Percentiles rank a stretch among this genome's conserved stretches.
These are phyloP conservation scores for Paratrypauchen microcephalus DNA, from an alignment of 2,797 vertebrate species.

Conservation along the genomic window DNA sequence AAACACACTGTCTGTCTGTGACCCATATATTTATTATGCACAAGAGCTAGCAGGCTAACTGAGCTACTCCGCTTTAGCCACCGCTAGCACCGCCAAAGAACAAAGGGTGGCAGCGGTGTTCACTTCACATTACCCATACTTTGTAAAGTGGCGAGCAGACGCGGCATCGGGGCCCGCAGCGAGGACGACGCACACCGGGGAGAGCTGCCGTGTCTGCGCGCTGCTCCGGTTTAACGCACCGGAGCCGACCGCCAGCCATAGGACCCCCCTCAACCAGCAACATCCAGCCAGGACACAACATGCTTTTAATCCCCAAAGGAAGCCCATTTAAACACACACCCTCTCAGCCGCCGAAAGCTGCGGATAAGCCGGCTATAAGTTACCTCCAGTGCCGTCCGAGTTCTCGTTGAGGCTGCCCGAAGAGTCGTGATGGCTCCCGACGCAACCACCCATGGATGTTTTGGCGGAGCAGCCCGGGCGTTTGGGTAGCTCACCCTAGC, in stretches of 20 bases:
- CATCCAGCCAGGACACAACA: slow-evolving; percentile 56
- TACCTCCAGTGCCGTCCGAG: slow-evolving; percentile 96
- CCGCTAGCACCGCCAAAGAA: slow-evolving; percentile 58
- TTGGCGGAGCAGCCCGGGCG: slow-evolving; percentile 74
- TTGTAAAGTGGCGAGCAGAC: slow-evolving; percentile 24
- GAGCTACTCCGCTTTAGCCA: slow-evolving; percentile 53
- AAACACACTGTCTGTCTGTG: slow-evolving; percentile 44
- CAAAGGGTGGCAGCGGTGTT: slow-evolving; percentile 53
- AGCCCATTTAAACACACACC: slow-evolving; percentile 17
- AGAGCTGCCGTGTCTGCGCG: slow-evolving; percentile 20
- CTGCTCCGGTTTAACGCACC: slow-evolving; percentile 28
- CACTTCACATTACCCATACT: slow-evolving; percentile 12
- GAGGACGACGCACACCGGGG: slow-evolving; percentile 10
- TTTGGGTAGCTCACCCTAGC: slow-evolving; percentile 71
- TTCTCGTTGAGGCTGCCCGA: slow-evolving; percentile 98
- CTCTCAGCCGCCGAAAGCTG: not conserved
- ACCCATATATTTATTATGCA: slow-evolving; percentile 65
- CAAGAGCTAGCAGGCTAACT: slow-evolving; percentile 61
- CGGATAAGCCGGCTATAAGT: slow-evolving; percentile 25
- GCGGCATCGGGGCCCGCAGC: slow-evolving; percentile 20
- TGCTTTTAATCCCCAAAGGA: slow-evolving; percentile 33
- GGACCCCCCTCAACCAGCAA: not conserved
- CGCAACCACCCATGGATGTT: slow-evolving; percentile 98
- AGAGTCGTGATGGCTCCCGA: slow-evolving; percentile 97
- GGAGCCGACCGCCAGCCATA: not conserved